A percentile compares a stretch with the other conserved stretches of the same genome.
phyloP scores from a whole-genome alignment of 2,113 vertebrate genomes.

The Chamaetylas fuelleborni region DNA sequence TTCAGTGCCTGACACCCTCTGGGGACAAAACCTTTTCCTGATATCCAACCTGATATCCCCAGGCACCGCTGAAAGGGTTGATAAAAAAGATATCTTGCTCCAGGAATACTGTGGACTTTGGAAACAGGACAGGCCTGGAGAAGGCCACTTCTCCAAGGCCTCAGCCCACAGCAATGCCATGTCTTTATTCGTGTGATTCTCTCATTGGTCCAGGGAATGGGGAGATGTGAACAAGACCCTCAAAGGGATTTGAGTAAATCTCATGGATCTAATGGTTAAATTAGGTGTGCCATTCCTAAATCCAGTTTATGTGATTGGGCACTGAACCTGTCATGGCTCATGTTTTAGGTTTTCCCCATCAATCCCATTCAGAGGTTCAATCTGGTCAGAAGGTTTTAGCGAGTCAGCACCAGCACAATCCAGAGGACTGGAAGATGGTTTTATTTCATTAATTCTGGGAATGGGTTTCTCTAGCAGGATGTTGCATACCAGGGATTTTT shows the following conservation, averaged over 20 bases:
- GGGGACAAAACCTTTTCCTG: background rate
- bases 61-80: background rate
- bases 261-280: background rate
- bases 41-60: background rate
- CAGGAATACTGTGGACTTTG: background rate
- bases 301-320: background rate
- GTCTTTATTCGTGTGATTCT: background rate
- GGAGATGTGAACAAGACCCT: background rate
- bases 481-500: background rate
- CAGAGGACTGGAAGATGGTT: rapidly evolving
- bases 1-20: rapidly evolving
- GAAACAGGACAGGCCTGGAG: background rate
- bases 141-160: background rate
- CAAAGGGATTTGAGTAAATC: background rate
- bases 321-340: background rate
- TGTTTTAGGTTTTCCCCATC: background rate
- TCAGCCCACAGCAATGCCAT: background rate
- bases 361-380: background rate
- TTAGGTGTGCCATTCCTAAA: background rate
- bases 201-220: rapidly evolving
- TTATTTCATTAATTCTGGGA: background rate
- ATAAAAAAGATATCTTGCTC: background rate
- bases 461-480: background rate
- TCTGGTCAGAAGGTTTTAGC: background rate
- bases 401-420: background rate